A percentile compares a stretch with the other conserved stretches of the same genome.
Conservation (phyloP, 2,113 vertebrate species). For the Cepphus grylle region DNA sequence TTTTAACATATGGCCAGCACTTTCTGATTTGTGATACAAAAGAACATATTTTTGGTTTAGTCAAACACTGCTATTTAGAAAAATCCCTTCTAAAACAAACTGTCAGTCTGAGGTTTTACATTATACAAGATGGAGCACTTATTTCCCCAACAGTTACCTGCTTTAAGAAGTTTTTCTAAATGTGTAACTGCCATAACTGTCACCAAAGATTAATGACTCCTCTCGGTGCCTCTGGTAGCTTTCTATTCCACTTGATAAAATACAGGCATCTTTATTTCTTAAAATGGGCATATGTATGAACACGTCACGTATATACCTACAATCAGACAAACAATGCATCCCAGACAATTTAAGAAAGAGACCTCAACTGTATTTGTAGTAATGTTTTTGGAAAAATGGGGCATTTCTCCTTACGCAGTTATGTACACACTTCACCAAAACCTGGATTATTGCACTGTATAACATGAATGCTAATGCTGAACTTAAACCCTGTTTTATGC, state of each 20-base stretch:
- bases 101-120: constrained; percentile 41
- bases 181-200: not conserved
- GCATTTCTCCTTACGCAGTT: not conserved
- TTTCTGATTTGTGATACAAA: constrained; percentile 51
- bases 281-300: not conserved
- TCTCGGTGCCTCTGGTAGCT: not conserved
- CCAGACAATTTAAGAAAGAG: not conserved
- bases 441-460: not conserved
- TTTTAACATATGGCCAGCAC: constrained; percentile 22
- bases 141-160: constrained; percentile 4
- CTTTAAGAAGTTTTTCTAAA: constrained; percentile 35
- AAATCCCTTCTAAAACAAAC: constrained; percentile 50
- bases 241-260: not conserved
- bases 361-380: not conserved
- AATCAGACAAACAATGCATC: not conserved
- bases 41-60: constrained; percentile 48
- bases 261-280: not conserved
- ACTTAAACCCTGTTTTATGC: not conserved
- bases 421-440: not conserved
- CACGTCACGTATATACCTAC: not conserved
- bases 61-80: constrained; percentile 55
- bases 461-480: not conserved
- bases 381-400: not conserved
- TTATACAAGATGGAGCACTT: constrained; percentile 1
- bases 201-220: constrained; percentile 3